Evolutionary conservation across 1,140 invertebrate species (phyloP).

Genomic region (Melitaea cinxia): DNA sequence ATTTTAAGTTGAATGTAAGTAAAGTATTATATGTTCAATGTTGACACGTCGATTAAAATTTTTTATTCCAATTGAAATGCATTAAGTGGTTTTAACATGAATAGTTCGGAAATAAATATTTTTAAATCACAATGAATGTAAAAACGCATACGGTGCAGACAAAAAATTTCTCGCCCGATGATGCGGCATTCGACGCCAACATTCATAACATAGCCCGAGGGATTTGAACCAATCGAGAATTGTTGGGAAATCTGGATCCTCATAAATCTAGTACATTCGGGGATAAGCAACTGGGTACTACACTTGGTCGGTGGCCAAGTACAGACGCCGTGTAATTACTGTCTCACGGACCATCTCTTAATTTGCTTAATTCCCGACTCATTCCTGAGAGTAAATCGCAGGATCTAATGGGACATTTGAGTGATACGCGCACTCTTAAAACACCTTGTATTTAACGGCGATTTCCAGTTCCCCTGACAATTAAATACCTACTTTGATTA

Average conservation of each 20-base stretch:
- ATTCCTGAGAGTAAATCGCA: conserved; percentile 63
- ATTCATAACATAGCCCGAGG: conserved; percentile 59
- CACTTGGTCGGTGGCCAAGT: conserved; percentile 68
- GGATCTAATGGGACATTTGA: conserved; percentile 72
- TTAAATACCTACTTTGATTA: conserved; percentile 28
- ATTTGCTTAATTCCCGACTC: conserved; percentile 74
- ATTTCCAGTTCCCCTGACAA: conserved; percentile 43
- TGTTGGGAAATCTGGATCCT: conserved; percentile 52
- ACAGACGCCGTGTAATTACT: conserved; percentile 68
- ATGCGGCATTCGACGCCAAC: conserved; percentile 53
- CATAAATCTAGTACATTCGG: conserved; percentile 51
- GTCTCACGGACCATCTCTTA: conserved; percentile 69
- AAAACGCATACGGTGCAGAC: conserved; percentile 43
- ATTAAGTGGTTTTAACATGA: neutral
- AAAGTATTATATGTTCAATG: neutral
- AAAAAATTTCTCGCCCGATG: conserved; percentile 44
- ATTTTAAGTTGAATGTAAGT: neutral
- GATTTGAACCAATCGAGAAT: conserved; percentile 53
- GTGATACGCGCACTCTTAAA: conserved; percentile 69
- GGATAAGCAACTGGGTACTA: conserved; percentile 40
- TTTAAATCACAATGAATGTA: conserved; percentile 19
- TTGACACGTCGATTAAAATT: neutral
- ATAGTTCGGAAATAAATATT: neutral
- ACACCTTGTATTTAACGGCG: conserved; percentile 50
- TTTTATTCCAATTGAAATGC: neutral